phyloP scores from a whole-genome alignment of 2,113 vertebrate species.

The Grantiella picta region DNA sequence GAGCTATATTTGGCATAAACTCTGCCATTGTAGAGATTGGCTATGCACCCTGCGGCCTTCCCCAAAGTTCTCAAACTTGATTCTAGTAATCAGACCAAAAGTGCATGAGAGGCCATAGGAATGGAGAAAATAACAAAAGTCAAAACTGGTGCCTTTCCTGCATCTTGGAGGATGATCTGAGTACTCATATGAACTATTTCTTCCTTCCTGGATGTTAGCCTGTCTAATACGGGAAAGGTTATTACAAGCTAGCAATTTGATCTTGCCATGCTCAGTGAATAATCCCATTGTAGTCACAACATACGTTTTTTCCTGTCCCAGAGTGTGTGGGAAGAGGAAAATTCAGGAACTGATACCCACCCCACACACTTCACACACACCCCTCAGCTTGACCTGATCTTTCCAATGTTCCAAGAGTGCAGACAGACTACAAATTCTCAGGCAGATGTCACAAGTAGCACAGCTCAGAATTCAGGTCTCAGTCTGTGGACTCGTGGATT shows the following conservation, averaged over 20 bases:
- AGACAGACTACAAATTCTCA: background rate
- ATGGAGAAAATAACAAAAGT: background rate
- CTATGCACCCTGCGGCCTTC: background rate
- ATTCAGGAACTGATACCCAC: background rate
- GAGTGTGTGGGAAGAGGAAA: background rate
- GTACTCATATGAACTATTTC: background rate
- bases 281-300: background rate
- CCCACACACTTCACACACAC: background rate
- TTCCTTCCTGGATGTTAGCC: background rate
- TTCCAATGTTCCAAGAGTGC: background rate
- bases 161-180: background rate
- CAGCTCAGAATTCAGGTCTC: background rate
- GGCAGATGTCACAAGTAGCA: background rate
- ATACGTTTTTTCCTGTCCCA: background rate
- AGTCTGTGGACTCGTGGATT: background rate
- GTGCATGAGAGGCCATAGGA: background rate
- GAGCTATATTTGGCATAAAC: background rate
- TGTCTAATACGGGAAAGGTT: background rate
- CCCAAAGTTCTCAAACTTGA: background rate
- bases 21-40: background rate
- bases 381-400: background rate
- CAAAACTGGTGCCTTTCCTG: background rate
- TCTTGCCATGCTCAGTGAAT: background rate
- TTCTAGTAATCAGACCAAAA: constrained; percentile 1
- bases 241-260: constrained; percentile 24